These are phyloP conservation scores for Tyto alba DNA, from an alignment of 2,113 vertebrate species.

Conservation along the genomic window DNA sequence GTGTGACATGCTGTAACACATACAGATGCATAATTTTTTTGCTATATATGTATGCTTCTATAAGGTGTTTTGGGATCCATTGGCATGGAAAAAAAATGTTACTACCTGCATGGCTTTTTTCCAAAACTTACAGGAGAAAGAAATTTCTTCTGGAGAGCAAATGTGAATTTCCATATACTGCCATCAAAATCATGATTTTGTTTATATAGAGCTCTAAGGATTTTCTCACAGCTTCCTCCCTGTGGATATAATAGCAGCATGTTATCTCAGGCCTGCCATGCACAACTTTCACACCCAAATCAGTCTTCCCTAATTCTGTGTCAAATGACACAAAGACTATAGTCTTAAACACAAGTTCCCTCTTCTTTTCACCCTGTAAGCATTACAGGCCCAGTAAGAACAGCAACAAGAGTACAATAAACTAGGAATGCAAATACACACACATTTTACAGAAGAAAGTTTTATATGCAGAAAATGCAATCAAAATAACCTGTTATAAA, in stretches of 20 bases:
- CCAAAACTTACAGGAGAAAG: neutral
- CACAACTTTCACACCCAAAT: neutral
- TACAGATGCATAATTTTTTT: neutral
- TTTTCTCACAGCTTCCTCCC: neutral
- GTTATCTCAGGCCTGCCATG: neutral
- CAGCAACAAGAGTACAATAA: neutral
- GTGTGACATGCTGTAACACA: neutral
- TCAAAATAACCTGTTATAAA: neutral
- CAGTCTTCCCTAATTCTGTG: neutral
- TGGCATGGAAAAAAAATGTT: neutral
- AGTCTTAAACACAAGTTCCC: neutral
- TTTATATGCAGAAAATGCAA: neutral
- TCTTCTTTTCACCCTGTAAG: neutral
- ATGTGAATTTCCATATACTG: neutral
- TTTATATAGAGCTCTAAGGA: neutral
- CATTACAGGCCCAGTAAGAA: neutral
- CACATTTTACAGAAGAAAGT: neutral
- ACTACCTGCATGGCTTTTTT: neutral
- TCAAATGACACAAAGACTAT: neutral
- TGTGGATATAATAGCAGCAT: neutral
- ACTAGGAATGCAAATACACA: neutral
- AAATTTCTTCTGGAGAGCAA: neutral
- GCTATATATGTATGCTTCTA: neutral
- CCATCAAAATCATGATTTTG: neutral
- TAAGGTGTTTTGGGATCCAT: constrained; percentile 15